Evolutionary conservation across 2,797 vertebrate species (phyloP).

Genomic region (Oreochromis mossambicus): DNA sequence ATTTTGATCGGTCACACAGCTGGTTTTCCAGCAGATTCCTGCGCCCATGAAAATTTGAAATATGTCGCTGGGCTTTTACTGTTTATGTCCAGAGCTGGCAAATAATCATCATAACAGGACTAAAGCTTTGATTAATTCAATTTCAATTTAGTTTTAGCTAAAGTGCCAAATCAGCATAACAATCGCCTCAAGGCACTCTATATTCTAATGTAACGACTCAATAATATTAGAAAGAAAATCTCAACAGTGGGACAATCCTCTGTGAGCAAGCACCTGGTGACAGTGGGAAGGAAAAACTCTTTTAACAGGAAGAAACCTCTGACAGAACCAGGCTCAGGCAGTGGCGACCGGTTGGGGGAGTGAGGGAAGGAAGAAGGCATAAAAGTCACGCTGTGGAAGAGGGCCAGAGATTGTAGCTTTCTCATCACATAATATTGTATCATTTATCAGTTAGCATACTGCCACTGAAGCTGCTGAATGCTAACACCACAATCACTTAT

Average conservation of each 20-base stretch:
- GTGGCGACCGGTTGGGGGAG: fast-evolving
- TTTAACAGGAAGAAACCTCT: background rate
- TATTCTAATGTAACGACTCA: background rate
- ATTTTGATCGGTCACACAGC: background rate
- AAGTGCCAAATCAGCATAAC: background rate
- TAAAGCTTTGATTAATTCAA: background rate
- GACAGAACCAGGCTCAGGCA: background rate
- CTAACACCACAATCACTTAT: background rate
- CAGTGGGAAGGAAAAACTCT: background rate
- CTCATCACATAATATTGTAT: background rate
- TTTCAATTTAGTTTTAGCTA: background rate
- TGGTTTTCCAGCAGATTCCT: background rate
- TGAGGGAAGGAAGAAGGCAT: background rate
- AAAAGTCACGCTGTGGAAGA: background rate
- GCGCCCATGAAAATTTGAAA: background rate
- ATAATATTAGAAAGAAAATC: background rate
- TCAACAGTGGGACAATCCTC: no score
- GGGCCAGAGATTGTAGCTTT: background rate
- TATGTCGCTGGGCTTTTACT: background rate
- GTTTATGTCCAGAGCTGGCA: background rate
- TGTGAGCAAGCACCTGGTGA: background rate
- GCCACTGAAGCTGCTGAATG: background rate
- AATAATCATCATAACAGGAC: background rate
- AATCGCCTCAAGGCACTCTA: background rate
- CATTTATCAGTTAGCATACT: background rate